Evolutionary conservation across 1,140 invertebrate species (phyloP), one percentile per base, ranked within the genome.

Genomic region (Brachionus rotundiformis): DNA sequence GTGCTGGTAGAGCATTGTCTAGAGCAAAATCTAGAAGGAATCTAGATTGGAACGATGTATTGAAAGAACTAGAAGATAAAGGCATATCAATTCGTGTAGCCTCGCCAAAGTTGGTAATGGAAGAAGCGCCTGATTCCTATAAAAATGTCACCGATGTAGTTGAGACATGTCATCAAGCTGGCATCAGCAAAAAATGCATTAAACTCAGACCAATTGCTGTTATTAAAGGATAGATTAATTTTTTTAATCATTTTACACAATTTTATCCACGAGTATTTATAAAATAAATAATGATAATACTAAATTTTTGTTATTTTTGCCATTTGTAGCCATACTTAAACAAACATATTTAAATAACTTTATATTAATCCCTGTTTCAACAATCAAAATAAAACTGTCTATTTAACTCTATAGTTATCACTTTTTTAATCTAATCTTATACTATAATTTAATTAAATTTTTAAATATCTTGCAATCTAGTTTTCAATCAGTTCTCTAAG

Each of bases 141-240:
- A 99, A 99, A 89, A 96, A 99, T 91, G 98, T 99, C 0, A 98
- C 95, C 1, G 97, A 99, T 90, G 98, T 99, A 59, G 98, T 99
- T 0, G 92, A 99, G 87, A 99, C 98, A 4, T 99, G 98, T 87
- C 95, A 99, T 87, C 92, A 91, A 54, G 97, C 95, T 81, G 96
- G 96, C 29, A 99, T 99, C 27, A 98, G 95, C 84, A 95, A 95
- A 85, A 99, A 99, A 87, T 93, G 94, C 86, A 93, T 99, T 27
- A 99, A 99, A 90, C 90, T 99, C 83, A 90, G 95, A 85, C 98
- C 98, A 2, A 97, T 99, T 86, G 98, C 96, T 49, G 98, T 99
- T 25, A 99, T 99, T 83, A 99, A 99, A 89, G 98, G 98, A 49
- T 91, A 84, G 87, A 27, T 36, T 19, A 8, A 41, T 54, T 19